Evolutionary conservation across 1,140 invertebrate species (phyloP), one percentile per base, ranked within the genome.

Genomic region (Gerris buenoi): DNA sequence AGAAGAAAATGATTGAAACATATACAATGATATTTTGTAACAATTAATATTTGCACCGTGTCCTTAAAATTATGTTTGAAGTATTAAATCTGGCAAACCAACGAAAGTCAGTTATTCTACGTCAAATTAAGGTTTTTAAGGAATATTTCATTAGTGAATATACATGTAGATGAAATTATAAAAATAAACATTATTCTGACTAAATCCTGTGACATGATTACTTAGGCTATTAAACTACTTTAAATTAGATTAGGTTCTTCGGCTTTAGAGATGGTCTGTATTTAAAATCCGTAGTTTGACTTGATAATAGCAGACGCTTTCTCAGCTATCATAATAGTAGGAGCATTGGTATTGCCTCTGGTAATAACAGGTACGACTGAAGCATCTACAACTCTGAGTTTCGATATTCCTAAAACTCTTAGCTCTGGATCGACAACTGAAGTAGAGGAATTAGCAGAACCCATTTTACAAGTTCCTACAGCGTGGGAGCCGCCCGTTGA

Each of bases 391-490:
- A 80, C 79, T 25, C 79, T 68, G 0, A 80, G 66, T 25, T 33
- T 33, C 15, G 23, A 28, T 1, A 73, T 25, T 66, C 76, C 68
- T 23, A 70, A 60, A 1, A 75, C 73, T 25, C 71, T 58, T 0
- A 80, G 68, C 64, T 73, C 28, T 2, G 73, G 67, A 67, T 79
- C 78, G 2, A 81, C 77, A 2, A 81, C 78, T 15, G 79, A 68
- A 3, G 65, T 68, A 15, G 63, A 33, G 67, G 78, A 75, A 5
- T 64, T 57, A 0, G 23, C 5, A 0, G 62, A 63, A 14, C 79
- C 79, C 79, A 81, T 81, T 71, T 73, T 75, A 69, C 78, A 79
- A 0, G 78, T 78, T 61, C 79, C 78, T 1, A 76, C 77, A 10
- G 74, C 73, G 67, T 80, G 79, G 70, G 76, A 57, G 25, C 15